Evolutionary conservation across 1,140 invertebrate genomes (phyloP).

Genomic region (Sycophaga agraensis): DNA sequence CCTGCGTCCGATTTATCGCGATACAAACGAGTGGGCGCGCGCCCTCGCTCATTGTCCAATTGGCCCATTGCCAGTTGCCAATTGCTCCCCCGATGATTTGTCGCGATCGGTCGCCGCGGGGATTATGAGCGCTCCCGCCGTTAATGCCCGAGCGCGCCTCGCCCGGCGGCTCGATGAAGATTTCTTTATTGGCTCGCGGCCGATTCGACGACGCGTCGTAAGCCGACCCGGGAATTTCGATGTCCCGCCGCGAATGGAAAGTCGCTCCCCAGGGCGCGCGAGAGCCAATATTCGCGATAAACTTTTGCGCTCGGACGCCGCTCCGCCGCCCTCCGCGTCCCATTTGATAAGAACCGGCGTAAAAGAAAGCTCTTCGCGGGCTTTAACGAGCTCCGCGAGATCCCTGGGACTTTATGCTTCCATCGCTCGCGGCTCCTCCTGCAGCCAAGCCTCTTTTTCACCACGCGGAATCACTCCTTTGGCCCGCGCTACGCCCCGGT

Average conservation of each 20-base stretch:
- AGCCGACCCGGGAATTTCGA: too few relatives aligned
- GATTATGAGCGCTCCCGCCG: too few relatives aligned
- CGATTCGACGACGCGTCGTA: too few relatives aligned
- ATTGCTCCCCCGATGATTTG: too few relatives aligned
- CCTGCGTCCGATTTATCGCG: slow-evolving; percentile 20
- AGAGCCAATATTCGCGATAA: slow-evolving; percentile 20
- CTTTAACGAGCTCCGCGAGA: slow-evolving; percentile 34
- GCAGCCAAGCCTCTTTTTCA: slow-evolving; percentile 27
- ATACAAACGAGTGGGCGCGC: slow-evolving; percentile 14
- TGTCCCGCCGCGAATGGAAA: too few relatives aligned
- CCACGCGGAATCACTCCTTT: neutral
- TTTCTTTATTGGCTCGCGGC: too few relatives aligned
- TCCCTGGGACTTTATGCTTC: neutral
- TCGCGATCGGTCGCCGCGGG: too few relatives aligned
- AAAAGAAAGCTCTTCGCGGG: slow-evolving; percentile 31
- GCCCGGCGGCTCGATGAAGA: too few relatives aligned
- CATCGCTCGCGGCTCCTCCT: neutral
- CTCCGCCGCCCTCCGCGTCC: neutral
- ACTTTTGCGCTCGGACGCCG: slow-evolving; percentile 12
- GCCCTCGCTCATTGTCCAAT: slow-evolving; percentile 4
- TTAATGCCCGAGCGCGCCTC: too few relatives aligned
- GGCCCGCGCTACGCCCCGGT: too few relatives aligned
- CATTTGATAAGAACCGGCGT: slow-evolving; percentile 14
- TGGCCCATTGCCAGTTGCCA: slow-evolving; percentile 25
- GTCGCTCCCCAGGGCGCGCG: too few relatives aligned